Percentiles rank a stretch among this genome's conserved stretches.
Evolutionary conservation across 2,797 vertebrate genomes (phyloP).

Genomic region (Phaenicophaeus curvirostris): DNA sequence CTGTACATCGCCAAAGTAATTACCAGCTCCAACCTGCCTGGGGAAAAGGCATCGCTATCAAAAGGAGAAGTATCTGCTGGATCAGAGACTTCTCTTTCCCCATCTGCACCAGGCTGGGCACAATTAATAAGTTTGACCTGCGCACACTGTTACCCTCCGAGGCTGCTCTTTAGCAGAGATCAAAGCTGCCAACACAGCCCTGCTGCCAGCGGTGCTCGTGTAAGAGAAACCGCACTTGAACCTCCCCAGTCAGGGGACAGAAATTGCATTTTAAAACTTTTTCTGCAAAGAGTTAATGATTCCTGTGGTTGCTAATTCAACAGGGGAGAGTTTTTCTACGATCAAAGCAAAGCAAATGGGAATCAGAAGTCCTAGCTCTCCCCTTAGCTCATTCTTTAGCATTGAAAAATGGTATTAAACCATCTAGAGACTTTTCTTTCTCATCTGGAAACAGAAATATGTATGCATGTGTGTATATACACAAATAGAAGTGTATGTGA

Average conservation of each 20-base stretch:
- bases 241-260: neutral
- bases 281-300: neutral
- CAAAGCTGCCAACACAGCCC: neutral
- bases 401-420: neutral
- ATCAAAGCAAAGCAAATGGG: neutral
- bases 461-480: too few relatives aligned
- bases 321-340: neutral
- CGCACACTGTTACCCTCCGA: neutral
- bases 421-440: neutral
- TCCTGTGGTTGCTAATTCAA: neutral
- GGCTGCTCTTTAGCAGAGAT: neutral
- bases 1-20: neutral
- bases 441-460: neutral
- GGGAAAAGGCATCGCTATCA: neutral
- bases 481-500: neutral
- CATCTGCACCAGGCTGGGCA: neutral
- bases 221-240: neutral
- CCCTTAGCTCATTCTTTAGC: neutral
- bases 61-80: neutral
- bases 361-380: neutral
- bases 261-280: neutral
- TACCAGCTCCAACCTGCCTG: neutral
- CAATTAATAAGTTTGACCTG: neutral
- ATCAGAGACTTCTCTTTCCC: neutral
- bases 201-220: fast-evolving